Conservation (phyloP, 2,113 vertebrate species). For the Myrmecobius fasciatus region DNA sequence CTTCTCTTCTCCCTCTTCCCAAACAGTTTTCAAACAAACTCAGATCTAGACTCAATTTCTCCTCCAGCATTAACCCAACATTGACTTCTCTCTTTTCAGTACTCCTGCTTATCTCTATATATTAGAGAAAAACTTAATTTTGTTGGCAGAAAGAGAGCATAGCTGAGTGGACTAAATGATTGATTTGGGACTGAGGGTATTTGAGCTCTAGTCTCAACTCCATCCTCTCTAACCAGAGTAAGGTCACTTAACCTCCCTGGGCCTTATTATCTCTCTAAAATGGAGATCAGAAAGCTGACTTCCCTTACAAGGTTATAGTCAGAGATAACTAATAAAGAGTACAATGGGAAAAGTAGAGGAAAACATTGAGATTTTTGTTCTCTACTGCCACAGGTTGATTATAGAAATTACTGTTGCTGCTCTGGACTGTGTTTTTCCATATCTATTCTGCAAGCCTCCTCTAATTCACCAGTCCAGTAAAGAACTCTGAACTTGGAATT, state of each 20-base stretch:
- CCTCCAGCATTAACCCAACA: neutral
- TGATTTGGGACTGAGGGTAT: neutral
- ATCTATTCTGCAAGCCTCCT: neutral
- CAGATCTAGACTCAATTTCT: neutral
- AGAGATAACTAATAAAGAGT: neutral
- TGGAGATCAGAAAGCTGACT: neutral
- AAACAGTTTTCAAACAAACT: neutral
- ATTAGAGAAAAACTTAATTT: neutral
- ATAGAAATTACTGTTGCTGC: neutral
- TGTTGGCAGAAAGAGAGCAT: neutral
- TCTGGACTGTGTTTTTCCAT: neutral
- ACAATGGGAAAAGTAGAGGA: neutral
- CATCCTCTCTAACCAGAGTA: neutral
- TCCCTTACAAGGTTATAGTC: neutral
- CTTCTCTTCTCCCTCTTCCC: neutral
- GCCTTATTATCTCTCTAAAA: neutral
- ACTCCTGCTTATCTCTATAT: neutral
- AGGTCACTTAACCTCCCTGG: neutral
- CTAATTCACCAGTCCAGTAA: neutral
- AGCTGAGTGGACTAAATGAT: neutral
- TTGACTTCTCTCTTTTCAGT: neutral
- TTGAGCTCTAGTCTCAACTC: neutral
- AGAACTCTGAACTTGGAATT: neutral
- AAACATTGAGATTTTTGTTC: neutral
- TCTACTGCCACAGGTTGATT: neutral